Base-by-base conservation (phyloP, 2,888 invertebrate species). In the Oligia strigilis region DNA sequence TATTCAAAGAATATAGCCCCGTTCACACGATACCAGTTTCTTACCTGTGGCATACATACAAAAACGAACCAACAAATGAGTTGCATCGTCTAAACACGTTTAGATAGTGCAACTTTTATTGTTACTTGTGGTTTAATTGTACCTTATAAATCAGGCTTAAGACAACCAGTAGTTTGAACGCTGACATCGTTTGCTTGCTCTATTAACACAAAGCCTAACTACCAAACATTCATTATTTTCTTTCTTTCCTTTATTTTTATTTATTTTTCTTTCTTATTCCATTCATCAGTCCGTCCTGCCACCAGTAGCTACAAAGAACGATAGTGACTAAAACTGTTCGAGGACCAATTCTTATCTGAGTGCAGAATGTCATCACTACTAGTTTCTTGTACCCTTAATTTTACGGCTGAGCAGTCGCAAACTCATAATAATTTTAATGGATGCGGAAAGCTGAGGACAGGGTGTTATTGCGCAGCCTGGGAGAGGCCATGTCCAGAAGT, bases 371-470 rank as follows among this genome's bases (percentile, higher is more conserved):
- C 64, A 36, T 65, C 23, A 62, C 19, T 43, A 58, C 13, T 70
- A 69, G 9, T 17, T 29, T 46, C 8, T 75, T 55, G 19, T 11
- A 66, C 46, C 19, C 1, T 46, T 46, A 60, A 78, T 78, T 78
- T 60, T 52, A 43, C 40, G 67, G 60, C 2, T 70, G 52, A 62
- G 23, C 43, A 29, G 36, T 64, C 36, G 11, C 46, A 64, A 46
- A n/a, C 4, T 77, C n/a, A 77, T 11, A 58, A 55, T 40, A 9
- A 36, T 65, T 65, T 36, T 11, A 36, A 77, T 29, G 29, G 29
- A 29, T 29, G 29, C 29, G 29, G 29, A 29, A 29, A 29, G 29
- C 29, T 29, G 29, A 29, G 29, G 29, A 29, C 29, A 29, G 29
- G 29, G 29, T 29, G 29, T 29, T 29, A 29, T 29, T 1, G 29